These are phyloP conservation scores for Sesia apiformis DNA, from an alignment of 2,888 invertebrate genomes.

Conservation along the genomic window DNA sequence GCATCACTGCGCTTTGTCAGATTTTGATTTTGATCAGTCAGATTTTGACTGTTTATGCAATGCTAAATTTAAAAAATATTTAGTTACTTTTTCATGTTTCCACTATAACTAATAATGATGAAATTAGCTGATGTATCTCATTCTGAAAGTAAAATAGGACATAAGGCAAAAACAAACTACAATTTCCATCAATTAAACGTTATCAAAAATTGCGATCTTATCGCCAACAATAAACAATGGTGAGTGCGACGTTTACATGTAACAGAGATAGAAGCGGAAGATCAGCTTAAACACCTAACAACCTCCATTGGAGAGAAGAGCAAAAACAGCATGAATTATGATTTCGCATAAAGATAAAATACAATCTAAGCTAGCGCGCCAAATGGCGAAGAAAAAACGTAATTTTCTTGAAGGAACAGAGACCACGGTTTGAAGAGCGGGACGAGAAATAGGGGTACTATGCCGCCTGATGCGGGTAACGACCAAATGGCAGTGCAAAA, in stretches of 20 bases:
- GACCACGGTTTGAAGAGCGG: conserved; percentile 34
- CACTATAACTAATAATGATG: background rate
- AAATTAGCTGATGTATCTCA: background rate
- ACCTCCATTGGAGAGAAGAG: conserved; percentile 38
- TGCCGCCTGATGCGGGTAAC: conserved; percentile 11
- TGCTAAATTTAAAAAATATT: background rate
- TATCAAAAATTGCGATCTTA: conserved; percentile 42
- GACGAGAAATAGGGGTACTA: conserved; percentile 39
- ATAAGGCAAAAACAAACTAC: background rate
- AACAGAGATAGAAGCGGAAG: conserved; percentile 44
- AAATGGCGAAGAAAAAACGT: conserved; percentile 64
- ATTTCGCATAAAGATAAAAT: conserved; percentile 71
- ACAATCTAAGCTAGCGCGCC: conserved; percentile 64
- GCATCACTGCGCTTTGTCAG: conserved; percentile 9
- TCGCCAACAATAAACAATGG: conserved; percentile 48
- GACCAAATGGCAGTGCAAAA: conserved; percentile 1
- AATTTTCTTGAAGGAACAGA: conserved; percentile 52
- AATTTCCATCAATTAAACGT: conserved; percentile 28
- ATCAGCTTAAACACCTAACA: conserved; percentile 52
- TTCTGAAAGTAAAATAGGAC: background rate
- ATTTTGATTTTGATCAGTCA: background rate
- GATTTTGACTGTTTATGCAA: background rate
- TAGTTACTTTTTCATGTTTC: background rate
- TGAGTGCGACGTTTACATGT: conserved; percentile 48
- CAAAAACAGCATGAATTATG: conserved; percentile 68